phyloP scores from a whole-genome alignment of 1,140 invertebrate genomes.

The Heliconius congener region DNA sequence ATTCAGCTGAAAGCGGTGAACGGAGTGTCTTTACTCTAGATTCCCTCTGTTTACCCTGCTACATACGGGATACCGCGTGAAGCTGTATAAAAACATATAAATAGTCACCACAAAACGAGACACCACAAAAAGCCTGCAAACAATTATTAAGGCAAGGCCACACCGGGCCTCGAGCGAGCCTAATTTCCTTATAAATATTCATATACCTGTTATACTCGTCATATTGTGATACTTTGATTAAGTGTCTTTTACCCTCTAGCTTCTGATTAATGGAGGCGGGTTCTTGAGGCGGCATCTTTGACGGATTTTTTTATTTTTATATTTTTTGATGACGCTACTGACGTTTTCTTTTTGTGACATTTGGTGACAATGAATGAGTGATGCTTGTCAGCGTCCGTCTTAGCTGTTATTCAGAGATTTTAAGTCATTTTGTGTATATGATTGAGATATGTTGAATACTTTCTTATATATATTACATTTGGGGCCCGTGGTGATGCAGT shows the following conservation, averaged over 20 bases:
- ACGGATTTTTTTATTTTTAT: slow-evolving; percentile 38
- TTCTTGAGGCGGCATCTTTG: slow-evolving; percentile 60
- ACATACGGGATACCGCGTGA: too few species aligned
- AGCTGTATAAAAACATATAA: too few species aligned
- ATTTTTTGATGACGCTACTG: slow-evolving; percentile 53
- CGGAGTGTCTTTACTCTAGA: too few species aligned
- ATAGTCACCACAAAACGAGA: slow-evolving; percentile 27
- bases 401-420: not conserved
- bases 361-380: slow-evolving; percentile 32
- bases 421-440: not conserved
- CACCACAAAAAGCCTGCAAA: slow-evolving; percentile 45
- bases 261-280: slow-evolving; percentile 63
- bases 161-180: slow-evolving; percentile 57
- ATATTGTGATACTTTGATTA: slow-evolving; percentile 79
- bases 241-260: slow-evolving; percentile 62
- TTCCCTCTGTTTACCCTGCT: too few species aligned
- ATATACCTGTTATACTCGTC: slow-evolving; percentile 62
- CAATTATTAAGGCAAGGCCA: slow-evolving; percentile 58
- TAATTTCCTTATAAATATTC: slow-evolving; percentile 78
- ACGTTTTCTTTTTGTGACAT: slow-evolving; percentile 31
- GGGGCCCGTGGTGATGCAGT: too few species aligned
- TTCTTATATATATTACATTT: not conserved
- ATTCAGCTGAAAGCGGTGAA: too few species aligned
- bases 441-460: not conserved
- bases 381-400: slow-evolving; percentile 24